Conservation (phyloP, 1,140 invertebrate species). For the Periplaneta americana region DNA sequence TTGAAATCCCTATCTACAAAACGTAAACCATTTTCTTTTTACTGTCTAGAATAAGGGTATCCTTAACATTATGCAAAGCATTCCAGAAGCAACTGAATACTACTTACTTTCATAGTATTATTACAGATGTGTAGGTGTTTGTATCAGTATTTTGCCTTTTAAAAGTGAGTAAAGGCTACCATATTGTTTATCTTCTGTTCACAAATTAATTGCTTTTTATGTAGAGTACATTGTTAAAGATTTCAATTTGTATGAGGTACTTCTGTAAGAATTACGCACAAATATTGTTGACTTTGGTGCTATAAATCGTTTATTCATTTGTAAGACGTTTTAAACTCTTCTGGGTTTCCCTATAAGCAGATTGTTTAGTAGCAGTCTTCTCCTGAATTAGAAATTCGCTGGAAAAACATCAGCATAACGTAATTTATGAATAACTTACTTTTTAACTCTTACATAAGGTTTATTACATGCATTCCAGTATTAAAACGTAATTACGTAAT, state of each 20-base stretch:
- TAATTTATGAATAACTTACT: background rate
- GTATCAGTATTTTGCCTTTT: background rate
- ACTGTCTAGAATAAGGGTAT: too few relatives aligned
- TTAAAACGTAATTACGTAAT: background rate
- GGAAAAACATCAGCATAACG: background rate
- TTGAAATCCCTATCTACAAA: too few relatives aligned
- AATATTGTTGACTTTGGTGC: too few relatives aligned
- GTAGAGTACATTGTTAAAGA: background rate
- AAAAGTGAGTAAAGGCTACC: background rate
- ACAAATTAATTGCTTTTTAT: background rate
- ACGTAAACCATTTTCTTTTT: background rate
- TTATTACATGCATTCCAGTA: background rate
- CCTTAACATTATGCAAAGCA: background rate
- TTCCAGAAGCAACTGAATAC: background rate
- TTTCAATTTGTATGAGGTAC: background rate
- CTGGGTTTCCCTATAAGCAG: background rate
- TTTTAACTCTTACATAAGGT: background rate
- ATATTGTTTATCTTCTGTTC: background rate
- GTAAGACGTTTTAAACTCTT: background rate
- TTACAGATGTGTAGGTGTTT: background rate
- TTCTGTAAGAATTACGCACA: background rate
- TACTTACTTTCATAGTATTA: background rate
- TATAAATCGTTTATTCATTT: background rate
- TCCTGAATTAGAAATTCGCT: background rate
- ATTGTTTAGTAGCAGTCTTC: background rate